Evolutionary conservation across 2,888 invertebrate genomes (phyloP).

Genomic region (Drepanosiphum platanoidis): DNA sequence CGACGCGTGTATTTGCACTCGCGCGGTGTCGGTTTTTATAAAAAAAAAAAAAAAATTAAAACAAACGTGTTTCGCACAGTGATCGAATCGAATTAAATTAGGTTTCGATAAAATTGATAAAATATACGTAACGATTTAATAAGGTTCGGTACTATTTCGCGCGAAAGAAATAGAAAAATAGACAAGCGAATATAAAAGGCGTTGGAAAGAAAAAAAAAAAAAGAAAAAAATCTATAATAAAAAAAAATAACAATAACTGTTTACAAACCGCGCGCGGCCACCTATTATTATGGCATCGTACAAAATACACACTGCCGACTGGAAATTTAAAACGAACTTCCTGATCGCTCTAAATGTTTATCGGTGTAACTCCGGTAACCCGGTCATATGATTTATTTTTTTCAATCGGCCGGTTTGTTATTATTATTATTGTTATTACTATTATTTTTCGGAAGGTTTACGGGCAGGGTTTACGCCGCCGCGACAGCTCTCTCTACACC

Average conservation of each 20-base stretch:
- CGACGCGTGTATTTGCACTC: no score
- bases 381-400: neutral
- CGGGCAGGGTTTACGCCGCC: no score
- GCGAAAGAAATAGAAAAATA: neutral
- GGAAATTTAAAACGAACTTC: neutral
- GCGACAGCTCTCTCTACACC: no score
- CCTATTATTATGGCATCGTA: neutral
- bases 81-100: no score
- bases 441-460: no score
- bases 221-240: conserved; percentile 2
- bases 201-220: neutral
- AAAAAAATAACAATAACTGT: neutral
- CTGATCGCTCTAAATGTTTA: conserved; percentile 50
- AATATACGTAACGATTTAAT: neutral
- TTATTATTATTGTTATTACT: neutral
- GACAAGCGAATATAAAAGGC: neutral
- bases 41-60: no score
- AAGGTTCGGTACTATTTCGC: neutral
- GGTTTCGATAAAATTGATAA: neutral
- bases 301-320: neutral
- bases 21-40: no score
- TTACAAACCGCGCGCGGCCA: neutral
- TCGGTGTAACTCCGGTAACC: conserved; percentile 50
- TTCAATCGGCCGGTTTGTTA: neutral
- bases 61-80: no score